These are phyloP conservation scores for Peromyscus eremicus DNA, from an alignment of 2,797 vertebrate species.

Conservation along the genomic window DNA sequence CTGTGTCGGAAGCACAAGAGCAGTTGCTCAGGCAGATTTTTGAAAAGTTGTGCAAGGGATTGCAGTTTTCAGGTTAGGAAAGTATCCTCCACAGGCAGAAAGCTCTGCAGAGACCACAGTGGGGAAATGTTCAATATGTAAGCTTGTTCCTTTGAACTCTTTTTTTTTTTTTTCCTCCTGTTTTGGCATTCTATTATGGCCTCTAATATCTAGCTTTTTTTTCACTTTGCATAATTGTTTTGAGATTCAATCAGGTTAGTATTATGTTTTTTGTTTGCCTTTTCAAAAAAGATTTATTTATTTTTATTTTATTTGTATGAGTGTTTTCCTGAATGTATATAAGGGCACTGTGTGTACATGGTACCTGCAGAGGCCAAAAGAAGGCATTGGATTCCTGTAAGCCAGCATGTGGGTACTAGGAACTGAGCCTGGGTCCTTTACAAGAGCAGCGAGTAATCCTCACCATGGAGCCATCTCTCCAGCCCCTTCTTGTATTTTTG, in stretches of 20 bases:
- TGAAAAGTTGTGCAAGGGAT: background rate
- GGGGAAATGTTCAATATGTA: background rate
- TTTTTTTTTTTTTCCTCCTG: background rate
- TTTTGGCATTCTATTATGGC: slow-evolving; percentile 8
- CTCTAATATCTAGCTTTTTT: slow-evolving; percentile 31
- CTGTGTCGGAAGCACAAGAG: background rate
- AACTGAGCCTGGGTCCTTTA: background rate
- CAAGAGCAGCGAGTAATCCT: background rate
- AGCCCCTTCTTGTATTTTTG: background rate
- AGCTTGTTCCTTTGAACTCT: background rate
- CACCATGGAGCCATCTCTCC: background rate
- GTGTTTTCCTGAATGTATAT: background rate
- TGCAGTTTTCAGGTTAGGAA: slow-evolving; percentile 4
- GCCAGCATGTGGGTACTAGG: background rate
- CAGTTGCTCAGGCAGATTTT: slow-evolving; percentile 8
- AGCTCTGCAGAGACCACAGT: background rate
- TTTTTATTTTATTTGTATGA: background rate
- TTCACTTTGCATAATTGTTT: slow-evolving; percentile 42
- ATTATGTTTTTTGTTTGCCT: background rate
- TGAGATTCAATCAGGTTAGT: slow-evolving; percentile 1
- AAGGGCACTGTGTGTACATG: background rate
- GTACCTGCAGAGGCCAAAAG: background rate
- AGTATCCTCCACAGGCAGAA: background rate
- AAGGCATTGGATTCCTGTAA: background rate
- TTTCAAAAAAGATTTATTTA: background rate